Conservation (phyloP, 30 jellyfish, hydroid and myxozoan species). For the Aurelia sp. region DNA sequence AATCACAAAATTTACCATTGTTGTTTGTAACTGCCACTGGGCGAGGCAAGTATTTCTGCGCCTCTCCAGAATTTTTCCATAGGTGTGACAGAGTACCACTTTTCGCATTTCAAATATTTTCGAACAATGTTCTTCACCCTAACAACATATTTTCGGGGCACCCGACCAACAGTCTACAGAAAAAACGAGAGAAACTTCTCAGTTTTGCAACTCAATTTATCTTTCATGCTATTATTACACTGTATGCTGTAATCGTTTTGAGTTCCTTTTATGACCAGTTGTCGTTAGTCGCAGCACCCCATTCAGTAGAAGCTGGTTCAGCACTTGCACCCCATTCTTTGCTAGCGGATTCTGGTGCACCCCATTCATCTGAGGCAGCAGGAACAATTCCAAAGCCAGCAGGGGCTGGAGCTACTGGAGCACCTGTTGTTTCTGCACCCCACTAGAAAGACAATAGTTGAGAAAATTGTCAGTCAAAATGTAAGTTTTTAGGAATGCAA, state of each 20-base stretch:
- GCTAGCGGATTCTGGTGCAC: conserved; percentile 54
- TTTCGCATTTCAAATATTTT: too few species aligned
- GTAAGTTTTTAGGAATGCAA: too few species aligned
- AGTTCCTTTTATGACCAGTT: not conserved
- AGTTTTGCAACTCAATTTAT: not conserved
- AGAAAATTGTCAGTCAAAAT: too few species aligned
- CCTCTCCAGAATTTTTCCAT: too few species aligned
- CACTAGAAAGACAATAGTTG: conserved; percentile 37
- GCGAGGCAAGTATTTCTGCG: too few species aligned
- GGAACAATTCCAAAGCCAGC: conserved; percentile 40
- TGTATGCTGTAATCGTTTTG: not conserved
- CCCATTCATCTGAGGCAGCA: conserved; percentile 87
- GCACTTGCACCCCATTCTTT: conserved; percentile 73
- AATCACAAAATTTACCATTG: too few species aligned
- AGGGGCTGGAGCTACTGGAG: conserved; percentile 66
- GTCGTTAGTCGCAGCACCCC: conserved; percentile 50
- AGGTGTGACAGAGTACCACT: too few species aligned
- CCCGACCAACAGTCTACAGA: too few species aligned
- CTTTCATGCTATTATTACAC: not conserved
- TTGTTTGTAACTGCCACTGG: too few species aligned
- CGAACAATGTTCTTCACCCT: too few species aligned
- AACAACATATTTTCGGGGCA: too few species aligned
- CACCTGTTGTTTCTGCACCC: conserved; percentile 71
- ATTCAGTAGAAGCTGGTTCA: conserved; percentile 37
- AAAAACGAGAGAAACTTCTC: too few species aligned